Conservation (phyloP, 2,888 invertebrate species). For the Drosophila gaucha region DNA sequence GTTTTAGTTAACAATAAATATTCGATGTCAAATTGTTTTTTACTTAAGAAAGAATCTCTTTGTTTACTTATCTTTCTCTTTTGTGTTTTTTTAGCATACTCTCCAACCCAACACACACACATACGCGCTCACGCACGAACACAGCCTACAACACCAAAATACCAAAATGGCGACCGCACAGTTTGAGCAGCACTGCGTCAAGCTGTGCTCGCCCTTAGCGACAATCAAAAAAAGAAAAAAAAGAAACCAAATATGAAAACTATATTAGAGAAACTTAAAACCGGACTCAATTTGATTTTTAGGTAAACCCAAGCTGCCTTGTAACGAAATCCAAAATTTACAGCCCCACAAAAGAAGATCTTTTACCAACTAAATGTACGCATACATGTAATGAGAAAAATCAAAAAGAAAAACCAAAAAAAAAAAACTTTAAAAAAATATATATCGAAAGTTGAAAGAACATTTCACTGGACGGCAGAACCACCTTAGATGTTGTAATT, state of each 20-base stretch:
- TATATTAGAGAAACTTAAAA: slow-evolving; percentile 13
- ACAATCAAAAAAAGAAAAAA: slow-evolving; percentile 56
- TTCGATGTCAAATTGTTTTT: slow-evolving; percentile 39
- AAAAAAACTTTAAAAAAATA: slow-evolving; percentile 17
- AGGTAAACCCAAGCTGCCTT: slow-evolving; percentile 73
- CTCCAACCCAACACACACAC: slow-evolving; percentile 1
- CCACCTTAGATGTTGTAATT: slow-evolving; percentile 85
- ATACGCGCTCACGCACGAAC: slow-evolving; percentile 35
- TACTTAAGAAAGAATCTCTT: slow-evolving; percentile 5
- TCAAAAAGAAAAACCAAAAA: slow-evolving; percentile 34
- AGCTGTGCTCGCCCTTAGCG: slow-evolving; percentile 41
- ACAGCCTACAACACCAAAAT: slow-evolving; percentile 75
- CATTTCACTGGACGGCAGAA: slow-evolving; percentile 83
- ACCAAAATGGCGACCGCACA: slow-evolving; percentile 34
- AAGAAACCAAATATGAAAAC: slow-evolving; percentile 8
- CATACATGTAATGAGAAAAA: slow-evolving; percentile 56
- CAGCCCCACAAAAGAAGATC: slow-evolving; percentile 38
- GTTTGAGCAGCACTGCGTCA: slow-evolving; percentile 36
- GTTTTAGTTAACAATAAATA: slow-evolving; percentile 47
- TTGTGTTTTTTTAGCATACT: background rate
- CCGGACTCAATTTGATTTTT: slow-evolving; percentile 30
- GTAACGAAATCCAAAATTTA: slow-evolving; percentile 71
- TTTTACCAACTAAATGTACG: slow-evolving; percentile 41
- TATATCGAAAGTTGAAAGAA: slow-evolving; percentile 62
- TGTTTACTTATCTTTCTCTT: slow-evolving; percentile 16